Percentiles rank a stretch among this genome's conserved stretches.
Evolutionary conservation across 2,888 invertebrate species (phyloP).

Genomic region (Dryococelus australis): DNA sequence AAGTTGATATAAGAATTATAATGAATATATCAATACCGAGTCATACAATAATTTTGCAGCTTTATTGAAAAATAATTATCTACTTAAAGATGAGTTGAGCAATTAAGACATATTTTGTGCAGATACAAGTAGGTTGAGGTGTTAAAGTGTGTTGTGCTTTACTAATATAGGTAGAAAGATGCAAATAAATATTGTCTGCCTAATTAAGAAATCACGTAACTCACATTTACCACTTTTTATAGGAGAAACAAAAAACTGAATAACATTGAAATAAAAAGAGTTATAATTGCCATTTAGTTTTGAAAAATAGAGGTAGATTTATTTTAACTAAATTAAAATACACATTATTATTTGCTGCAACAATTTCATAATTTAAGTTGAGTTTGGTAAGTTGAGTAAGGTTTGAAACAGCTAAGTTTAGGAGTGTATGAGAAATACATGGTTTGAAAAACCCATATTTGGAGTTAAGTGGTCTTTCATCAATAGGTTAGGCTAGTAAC

Average conservation of each 20-base stretch:
- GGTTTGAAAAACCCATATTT: background rate
- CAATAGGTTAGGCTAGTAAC: background rate
- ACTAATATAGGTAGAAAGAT: no score
- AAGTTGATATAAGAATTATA: no score
- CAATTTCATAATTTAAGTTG: background rate
- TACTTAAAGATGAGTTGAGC: no score
- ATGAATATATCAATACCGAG: no score
- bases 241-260: slow-evolving; percentile 22
- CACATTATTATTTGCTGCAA: background rate
- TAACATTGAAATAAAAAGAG: background rate
- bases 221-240: slow-evolving; percentile 11
- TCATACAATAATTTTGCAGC: no score
- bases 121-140: no score
- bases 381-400: no score
- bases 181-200: background rate
- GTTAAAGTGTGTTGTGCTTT: no score
- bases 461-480: slow-evolving; percentile 19
- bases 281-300: background rate
- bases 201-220: slow-evolving; percentile 11
- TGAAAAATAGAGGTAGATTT: background rate
- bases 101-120: no score
- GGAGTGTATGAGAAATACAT: slow-evolving; percentile 1
- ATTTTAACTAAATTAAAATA: background rate
- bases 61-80: no score
- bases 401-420: background rate